Base-by-base conservation (phyloP, 92 coral and sea anemone genomes). In the Phymanthus crucifer region DNA sequence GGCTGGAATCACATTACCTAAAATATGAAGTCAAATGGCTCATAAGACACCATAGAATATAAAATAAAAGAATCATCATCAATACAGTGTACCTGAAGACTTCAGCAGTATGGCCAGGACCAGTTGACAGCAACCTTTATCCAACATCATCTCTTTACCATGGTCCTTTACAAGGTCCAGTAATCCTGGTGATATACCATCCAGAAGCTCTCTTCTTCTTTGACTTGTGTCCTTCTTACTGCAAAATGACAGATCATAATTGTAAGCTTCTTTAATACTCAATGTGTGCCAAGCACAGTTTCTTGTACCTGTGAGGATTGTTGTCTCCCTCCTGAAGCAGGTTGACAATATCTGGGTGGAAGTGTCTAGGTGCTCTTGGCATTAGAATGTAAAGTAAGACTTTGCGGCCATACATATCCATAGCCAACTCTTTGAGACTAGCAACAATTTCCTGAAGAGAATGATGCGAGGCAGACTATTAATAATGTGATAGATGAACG, bases 111-210 rank as follows among this genome's bases (percentile, higher is more conserved):
- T 75, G 12, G 93, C 97, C 50, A 87, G 79, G 19, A 93, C 87
- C 43, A 95, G 89, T 64, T 95, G 97, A 67, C 95, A 88, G 35
- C 87, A 79, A 32, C 97, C 99, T 66, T 93, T 95, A 79, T 95
- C 99, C 71, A 93, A 84, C 78, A 95, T 79, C 80, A 95, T 34
- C 68, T 86, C 93, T 75, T 89, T 88, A 1, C 83, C 90, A 58
- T 89, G 85, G 46, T 88, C 91, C 38, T 84, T 84, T 4, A 94
- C 85, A 33, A 93, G 90, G 81, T 93, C 81, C 67, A 93, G 79
- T 54, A 95, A 78, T 17, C 84, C 81, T 6, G 99, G 87, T 2
- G 99, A 95, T 19, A 93, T 90, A 65, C 88, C 96, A 78, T 91
- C 97, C 32, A 95, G 66, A 12, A 95, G 93, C 75, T 95, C 98